phyloP scores from a whole-genome alignment of 23 tunicate genomes.

The Botrylloides violaceus region DNA sequence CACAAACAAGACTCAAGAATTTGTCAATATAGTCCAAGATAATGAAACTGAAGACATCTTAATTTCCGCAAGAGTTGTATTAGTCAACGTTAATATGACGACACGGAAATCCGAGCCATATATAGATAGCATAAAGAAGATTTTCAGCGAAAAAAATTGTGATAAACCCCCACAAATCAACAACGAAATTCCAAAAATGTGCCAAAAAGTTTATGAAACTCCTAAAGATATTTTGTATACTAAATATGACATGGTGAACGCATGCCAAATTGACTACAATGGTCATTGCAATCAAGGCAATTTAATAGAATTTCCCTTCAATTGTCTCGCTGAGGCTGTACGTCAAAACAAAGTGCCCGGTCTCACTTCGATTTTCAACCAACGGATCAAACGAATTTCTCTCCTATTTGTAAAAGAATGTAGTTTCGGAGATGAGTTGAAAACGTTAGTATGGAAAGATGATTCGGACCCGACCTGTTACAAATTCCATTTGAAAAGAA shows the following conservation, averaged over 20 bases:
- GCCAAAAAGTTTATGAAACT: background rate
- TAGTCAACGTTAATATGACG: background rate
- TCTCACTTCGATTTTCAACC: background rate
- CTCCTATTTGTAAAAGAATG: constrained; percentile 5
- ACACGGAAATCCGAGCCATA: constrained; percentile 7
- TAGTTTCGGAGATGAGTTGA: constrained; percentile 2
- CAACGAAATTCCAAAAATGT: background rate
- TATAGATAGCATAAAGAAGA: background rate
- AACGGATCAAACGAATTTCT: background rate
- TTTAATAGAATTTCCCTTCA: background rate
- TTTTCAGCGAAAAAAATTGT: background rate
- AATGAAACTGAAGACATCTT: background rate
- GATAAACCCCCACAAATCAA: background rate
- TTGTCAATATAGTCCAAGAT: background rate
- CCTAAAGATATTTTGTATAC: background rate
- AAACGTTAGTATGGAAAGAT: constrained; percentile 11
- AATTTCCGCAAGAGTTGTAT: background rate
- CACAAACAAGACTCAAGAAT: background rate
- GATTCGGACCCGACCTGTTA: background rate
- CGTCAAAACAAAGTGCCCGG: too few species aligned
- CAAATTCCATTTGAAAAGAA: background rate
- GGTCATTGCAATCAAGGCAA: background rate
- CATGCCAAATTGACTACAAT: background rate
- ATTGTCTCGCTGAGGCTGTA: constrained; percentile 16
- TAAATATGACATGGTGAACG: background rate